These are phyloP conservation scores for Leptura quadrifasciata DNA, from an alignment of 2,888 invertebrate species.

Conservation along the genomic window DNA sequence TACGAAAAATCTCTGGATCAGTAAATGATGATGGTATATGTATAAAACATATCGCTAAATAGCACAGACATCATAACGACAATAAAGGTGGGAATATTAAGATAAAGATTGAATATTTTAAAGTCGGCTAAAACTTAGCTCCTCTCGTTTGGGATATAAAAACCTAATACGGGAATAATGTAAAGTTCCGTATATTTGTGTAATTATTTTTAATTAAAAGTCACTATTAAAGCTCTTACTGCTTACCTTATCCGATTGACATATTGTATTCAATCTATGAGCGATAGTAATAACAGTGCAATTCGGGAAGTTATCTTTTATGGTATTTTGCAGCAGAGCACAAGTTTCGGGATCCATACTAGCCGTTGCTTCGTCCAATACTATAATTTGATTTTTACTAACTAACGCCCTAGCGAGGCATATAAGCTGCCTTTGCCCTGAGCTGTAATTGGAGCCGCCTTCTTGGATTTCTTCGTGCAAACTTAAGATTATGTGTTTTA, in stretches of 20 bases:
- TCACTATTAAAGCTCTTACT: too few species aligned
- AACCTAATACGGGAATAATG: too few species aligned
- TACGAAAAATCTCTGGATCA: too few species aligned
- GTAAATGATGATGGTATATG: too few species aligned
- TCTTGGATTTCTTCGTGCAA: conserved; percentile 84
- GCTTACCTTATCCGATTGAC: conserved; percentile 84
- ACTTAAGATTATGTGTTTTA: conserved; percentile 80
- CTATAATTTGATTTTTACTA: conserved; percentile 71
- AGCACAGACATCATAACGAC: too few species aligned
- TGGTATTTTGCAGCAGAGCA: conserved; percentile 84
- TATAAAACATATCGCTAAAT: too few species aligned
- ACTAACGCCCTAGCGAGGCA: conserved; percentile 81
- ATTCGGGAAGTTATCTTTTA: conserved; percentile 82
- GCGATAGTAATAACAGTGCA: conserved; percentile 91
- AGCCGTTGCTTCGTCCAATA: conserved; percentile 85
- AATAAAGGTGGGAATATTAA: too few species aligned
- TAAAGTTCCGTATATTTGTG: too few species aligned
- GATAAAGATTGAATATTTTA: too few species aligned
- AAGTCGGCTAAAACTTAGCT: too few species aligned
- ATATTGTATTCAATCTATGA: conserved; percentile 88
- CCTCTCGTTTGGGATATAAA: too few species aligned
- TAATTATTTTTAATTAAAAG: too few species aligned
- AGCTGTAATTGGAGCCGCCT: conserved; percentile 74
- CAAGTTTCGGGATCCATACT: conserved; percentile 88
- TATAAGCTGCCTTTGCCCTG: conserved; percentile 80